Base-by-base conservation (phyloP, 2,888 invertebrate genomes). In the Chydorus sphaericus region DNA sequence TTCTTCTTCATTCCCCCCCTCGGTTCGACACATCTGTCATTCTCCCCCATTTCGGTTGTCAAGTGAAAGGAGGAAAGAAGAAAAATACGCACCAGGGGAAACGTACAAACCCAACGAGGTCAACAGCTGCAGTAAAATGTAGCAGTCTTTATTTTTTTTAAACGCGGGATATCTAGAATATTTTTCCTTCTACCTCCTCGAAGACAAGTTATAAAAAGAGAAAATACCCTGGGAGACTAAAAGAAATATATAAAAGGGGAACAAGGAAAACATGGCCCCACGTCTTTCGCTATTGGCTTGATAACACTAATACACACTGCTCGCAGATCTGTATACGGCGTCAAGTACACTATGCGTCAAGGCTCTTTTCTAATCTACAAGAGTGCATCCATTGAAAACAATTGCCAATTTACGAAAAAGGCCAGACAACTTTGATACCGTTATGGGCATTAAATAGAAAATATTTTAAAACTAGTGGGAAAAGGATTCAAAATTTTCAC, bases 271-370 rank as follows among this genome's bases (percentile, higher is more conserved):
- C 44, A 44, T 44, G 26, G 28, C 28, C 10, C 11, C 20, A 38
- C n/a, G 23, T 18, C 20, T 16, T 28, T 44, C 44, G 26, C 44
- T 44, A 44, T 44, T 44, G 44, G 44, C 44, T 44, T 44, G 44
- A 44, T 44, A 26, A 28, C 44, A 44, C 44, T 44, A 23, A 44
- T 28, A 44, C 44, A 44, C 44, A 44, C 44, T n/a, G 26, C 44
- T 23, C 44, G 44, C 44, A 26, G 38, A n/a, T n/a, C 38, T n/a
- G 44, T 44, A 26, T 44, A 11, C 44, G 26, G 23, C 26, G 10
- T 23, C 44, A n/a, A n/a, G 11, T 44, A 44, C 44, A 44, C 44
- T 16, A 44, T 10, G 44, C 44, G 44, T 28, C 44, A 20, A 44
- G 23, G 2, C 23, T 7, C 14, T 3, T 44, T n/a, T n/a, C n/a